phyloP scores from a whole-genome alignment of 2,888 invertebrate species.

The Allophyes oxyacanthae region DNA sequence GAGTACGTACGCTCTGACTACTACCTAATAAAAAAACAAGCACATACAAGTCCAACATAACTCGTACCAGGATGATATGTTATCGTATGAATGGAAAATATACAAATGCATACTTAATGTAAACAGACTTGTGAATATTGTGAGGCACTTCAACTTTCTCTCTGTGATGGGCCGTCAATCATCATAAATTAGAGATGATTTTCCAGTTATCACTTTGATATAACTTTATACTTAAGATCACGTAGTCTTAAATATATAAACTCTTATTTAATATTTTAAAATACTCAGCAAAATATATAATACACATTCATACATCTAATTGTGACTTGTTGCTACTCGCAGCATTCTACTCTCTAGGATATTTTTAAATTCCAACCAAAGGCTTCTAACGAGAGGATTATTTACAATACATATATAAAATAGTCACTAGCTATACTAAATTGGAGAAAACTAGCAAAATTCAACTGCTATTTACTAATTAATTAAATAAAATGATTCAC shows the following conservation, averaged over 20 bases:
- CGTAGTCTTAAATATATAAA: conserved; percentile 15
- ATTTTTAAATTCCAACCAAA: too few relatives aligned
- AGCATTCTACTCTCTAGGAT: too few relatives aligned
- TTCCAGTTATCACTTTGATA: conserved; percentile 78
- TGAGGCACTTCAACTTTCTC: conserved; percentile 84
- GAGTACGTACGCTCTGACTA: conserved; percentile 38
- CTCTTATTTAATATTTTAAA: too few relatives aligned
- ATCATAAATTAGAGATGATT: conserved; percentile 81
- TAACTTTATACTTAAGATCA: conserved; percentile 56
- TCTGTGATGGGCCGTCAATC: conserved; percentile 83
- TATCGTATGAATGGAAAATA: conserved; percentile 66
- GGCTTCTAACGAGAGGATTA: too few relatives aligned
- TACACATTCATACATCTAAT: too few relatives aligned
- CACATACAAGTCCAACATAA: conserved; percentile 54
- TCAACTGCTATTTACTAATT: conserved; percentile 26
- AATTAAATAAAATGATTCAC: conserved; percentile 46
- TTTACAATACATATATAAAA: too few relatives aligned
- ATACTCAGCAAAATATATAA: too few relatives aligned
- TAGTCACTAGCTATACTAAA: conserved; percentile 5
- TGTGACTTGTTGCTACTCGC: too few relatives aligned
- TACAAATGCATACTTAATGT: conserved; percentile 71
- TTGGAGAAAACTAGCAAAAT: conserved; percentile 26
- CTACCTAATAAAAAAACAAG: conserved; percentile 56
- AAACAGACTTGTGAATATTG: conserved; percentile 80
- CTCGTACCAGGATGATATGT: conserved; percentile 54